These are phyloP conservation scores for Dinothrombium tinctorium DNA, from an alignment of 1,140 invertebrate species.

Conservation along the genomic window DNA sequence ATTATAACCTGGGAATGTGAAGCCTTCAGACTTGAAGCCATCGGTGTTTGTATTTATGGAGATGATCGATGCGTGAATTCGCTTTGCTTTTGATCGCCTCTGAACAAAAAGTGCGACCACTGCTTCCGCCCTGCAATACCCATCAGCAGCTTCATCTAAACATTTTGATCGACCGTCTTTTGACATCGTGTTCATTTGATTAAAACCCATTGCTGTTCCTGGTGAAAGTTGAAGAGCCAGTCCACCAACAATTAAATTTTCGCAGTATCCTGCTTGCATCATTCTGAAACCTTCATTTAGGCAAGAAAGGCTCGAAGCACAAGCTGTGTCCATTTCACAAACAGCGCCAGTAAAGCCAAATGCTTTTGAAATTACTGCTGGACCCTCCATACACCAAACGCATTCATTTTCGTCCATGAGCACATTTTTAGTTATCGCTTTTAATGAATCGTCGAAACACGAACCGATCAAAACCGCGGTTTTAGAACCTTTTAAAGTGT, in stretches of 20 bases:
- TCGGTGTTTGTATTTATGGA: constrained; percentile 32
- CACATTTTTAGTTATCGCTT: too few species aligned
- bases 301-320: constrained; percentile 29
- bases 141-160: constrained; percentile 64
- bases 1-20: constrained; percentile 16
- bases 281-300: constrained; percentile 13
- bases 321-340: constrained; percentile 81
- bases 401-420: too few species aligned
- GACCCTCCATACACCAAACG: too few species aligned
- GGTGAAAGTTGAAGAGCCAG: constrained; percentile 34
- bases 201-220: constrained; percentile 54
- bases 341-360: too few species aligned
- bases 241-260: constrained; percentile 57
- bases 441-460: too few species aligned
- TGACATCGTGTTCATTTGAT: constrained; percentile 41
- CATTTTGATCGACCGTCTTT: constrained; percentile 65
- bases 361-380: too few species aligned
- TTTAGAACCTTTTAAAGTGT: too few species aligned
- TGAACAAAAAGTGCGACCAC: constrained; percentile 28
- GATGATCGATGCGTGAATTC: constrained; percentile 57
- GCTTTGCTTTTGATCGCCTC: constrained; percentile 24
- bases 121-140: constrained; percentile 51
- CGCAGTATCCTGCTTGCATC: constrained; percentile 1
- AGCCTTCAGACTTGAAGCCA: constrained; percentile 29
- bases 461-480: too few species aligned